Evolutionary conservation across 2,797 vertebrate species (phyloP).

Genomic region (Sebastes flavidus): DNA sequence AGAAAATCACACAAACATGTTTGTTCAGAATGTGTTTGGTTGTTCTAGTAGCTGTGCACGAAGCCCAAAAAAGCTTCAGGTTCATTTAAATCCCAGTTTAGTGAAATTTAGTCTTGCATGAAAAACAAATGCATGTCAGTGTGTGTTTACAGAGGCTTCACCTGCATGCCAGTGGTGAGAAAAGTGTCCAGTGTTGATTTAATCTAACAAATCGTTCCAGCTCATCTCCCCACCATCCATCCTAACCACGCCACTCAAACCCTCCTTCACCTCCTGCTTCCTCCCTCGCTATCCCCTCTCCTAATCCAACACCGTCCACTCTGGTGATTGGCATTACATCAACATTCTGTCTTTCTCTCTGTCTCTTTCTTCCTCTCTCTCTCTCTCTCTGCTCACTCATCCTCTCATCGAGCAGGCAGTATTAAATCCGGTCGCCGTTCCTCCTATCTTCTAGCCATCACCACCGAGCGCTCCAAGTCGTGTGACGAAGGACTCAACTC

Average conservation of each 20-base stretch:
- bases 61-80: background rate
- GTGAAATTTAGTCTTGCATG: conserved; percentile 10
- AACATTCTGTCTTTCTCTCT: conserved; percentile 65
- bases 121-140: conserved; percentile 2
- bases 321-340: conserved; percentile 75
- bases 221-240: conserved; percentile 28
- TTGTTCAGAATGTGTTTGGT: background rate
- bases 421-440: conserved; percentile 95
- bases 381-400: conserved; percentile 41
- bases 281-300: conserved; percentile 27
- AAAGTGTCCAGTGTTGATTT: conserved; percentile 7
- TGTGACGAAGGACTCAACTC: conserved; percentile 96
- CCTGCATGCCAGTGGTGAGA: conserved; percentile 64
- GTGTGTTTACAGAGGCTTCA: background rate
- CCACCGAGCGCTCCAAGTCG: conserved; percentile 96
- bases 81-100: background rate
- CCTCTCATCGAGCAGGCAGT: conserved; percentile 85
- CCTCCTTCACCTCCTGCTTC: background rate
- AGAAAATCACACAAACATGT: background rate
- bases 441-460: conserved; percentile 97
- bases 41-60: conserved; percentile 22
- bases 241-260: background rate
- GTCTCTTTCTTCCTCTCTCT: conserved; percentile 28
- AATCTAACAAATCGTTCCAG: conserved; percentile 34
- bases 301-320: conserved; percentile 60